phyloP scores from a whole-genome alignment of 2,113 vertebrate genomes.

The Gila orcuttii region DNA sequence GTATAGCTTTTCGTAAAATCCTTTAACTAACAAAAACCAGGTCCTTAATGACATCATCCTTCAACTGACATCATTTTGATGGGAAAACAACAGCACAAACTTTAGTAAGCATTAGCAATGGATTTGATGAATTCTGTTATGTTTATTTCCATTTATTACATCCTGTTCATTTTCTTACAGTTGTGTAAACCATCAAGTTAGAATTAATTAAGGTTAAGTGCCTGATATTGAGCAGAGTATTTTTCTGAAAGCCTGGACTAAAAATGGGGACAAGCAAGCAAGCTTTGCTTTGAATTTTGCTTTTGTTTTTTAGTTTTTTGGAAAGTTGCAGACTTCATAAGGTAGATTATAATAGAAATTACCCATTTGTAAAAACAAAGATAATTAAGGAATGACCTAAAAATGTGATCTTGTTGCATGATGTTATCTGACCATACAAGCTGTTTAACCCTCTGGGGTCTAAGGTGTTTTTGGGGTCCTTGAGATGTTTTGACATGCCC shows the following conservation, averaged over 20 bases:
- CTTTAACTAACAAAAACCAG: background rate
- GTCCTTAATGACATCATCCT: constrained; percentile 13
- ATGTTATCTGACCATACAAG: background rate
- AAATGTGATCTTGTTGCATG: background rate
- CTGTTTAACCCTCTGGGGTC: background rate
- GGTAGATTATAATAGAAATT: background rate
- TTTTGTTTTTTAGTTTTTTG: background rate
- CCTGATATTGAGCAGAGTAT: constrained; percentile 14
- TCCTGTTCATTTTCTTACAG: background rate
- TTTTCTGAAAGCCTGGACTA: background rate
- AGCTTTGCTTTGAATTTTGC: background rate
- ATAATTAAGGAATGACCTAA: background rate
- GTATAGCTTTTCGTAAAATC: background rate
- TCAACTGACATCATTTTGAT: constrained; percentile 10
- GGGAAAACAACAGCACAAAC: background rate
- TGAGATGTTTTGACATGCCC: no score
- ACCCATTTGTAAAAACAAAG: background rate
- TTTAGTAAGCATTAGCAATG: background rate
- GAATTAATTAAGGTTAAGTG: background rate
- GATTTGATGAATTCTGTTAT: background rate
- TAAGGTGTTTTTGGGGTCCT: no score
- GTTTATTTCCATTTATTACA: constrained; percentile 8
- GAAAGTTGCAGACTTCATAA: background rate
- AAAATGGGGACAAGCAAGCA: background rate
- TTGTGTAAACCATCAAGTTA: constrained; percentile 12